These are phyloP conservation scores for Glyphotaelius pellucidus DNA, from an alignment of 2,888 invertebrate genomes.

Conservation along the genomic window DNA sequence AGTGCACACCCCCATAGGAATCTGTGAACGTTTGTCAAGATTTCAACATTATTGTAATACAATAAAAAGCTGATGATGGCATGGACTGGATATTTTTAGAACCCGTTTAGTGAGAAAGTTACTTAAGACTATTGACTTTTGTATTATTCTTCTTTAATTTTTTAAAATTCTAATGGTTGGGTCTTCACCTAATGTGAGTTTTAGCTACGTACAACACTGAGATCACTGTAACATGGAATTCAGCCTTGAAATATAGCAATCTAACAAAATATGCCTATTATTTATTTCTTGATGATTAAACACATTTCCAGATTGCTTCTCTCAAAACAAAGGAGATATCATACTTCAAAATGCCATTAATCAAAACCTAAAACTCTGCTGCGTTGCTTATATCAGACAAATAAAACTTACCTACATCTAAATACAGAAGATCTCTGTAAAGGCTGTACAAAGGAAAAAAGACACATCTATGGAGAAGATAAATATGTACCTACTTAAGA, in stretches of 20 bases:
- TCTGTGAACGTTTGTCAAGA: not conserved
- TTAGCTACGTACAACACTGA: conserved; percentile 60
- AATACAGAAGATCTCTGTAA: conserved; percentile 22
- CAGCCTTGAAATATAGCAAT: conserved; percentile 55
- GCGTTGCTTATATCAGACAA: not conserved
- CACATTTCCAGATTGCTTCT: not conserved
- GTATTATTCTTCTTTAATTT: not conserved
- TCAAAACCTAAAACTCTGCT: not conserved
- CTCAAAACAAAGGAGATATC: conserved; percentile 2
- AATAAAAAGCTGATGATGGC: conserved; percentile 1
- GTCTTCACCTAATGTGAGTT: conserved; percentile 16
- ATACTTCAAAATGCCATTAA: conserved; percentile 3
- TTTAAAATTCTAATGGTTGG: conserved; percentile 10
- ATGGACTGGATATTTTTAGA: not conserved
- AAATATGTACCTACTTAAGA: not conserved
- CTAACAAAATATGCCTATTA: conserved; percentile 22
- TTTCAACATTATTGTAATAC: conserved; percentile 23
- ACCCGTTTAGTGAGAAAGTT: not conserved
- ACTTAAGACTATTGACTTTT: conserved; percentile 45
- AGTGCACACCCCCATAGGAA: not conserved
- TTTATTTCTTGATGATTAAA: conserved; percentile 4
- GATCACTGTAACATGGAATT: conserved; percentile 64
- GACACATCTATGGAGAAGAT: not conserved
- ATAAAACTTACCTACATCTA: conserved; percentile 9
- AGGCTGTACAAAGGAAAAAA: not conserved